A percentile compares a stretch with the other conserved stretches of the same genome.
These are phyloP conservation scores for Nomada ruficornis DNA, from an alignment of 2,888 invertebrate species.

Conservation along the genomic window DNA sequence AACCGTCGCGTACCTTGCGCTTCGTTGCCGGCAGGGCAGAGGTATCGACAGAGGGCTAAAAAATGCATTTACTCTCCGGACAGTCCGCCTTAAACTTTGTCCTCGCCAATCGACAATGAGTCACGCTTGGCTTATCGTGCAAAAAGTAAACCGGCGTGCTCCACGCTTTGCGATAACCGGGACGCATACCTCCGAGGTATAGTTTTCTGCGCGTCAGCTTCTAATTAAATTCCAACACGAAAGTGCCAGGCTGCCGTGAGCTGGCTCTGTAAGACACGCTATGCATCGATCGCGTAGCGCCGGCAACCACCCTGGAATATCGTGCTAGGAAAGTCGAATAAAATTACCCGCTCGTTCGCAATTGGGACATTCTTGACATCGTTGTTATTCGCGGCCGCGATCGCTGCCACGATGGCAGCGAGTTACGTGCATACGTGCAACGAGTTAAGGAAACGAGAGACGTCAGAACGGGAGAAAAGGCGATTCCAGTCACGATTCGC, in stretches of 20 bases:
- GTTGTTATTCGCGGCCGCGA: background rate
- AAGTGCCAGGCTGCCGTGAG: background rate
- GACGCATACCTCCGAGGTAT: slow-evolving; percentile 12
- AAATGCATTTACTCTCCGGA: background rate
- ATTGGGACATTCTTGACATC: slow-evolving; percentile 12
- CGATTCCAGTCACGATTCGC: slow-evolving; percentile 26
- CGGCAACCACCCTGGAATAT: slow-evolving; percentile 5
- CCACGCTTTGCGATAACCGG: slow-evolving; percentile 33
- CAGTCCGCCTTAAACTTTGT: background rate
- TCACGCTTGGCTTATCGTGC: slow-evolving; percentile 45
- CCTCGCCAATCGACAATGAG: slow-evolving; percentile 16
- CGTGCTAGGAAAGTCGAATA: slow-evolving; percentile 20
- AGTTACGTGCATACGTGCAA: background rate
- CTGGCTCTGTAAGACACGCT: slow-evolving; percentile 22
- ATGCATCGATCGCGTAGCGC: slow-evolving; percentile 9
- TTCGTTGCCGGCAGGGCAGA: slow-evolving; percentile 26
- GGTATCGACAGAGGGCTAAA: background rate
- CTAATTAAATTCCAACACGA: slow-evolving; percentile 55
- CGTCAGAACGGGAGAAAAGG: background rate
- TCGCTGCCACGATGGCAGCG: too few relatives aligned
- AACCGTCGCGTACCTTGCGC: slow-evolving; percentile 27
- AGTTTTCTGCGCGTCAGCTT: slow-evolving; percentile 24
- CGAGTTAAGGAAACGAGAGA: background rate
- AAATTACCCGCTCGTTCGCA: slow-evolving; percentile 18
- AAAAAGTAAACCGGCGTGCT: slow-evolving; percentile 39